Percentiles rank a stretch among this genome's conserved stretches.
Conservation (phyloP, 30 jellyfish, hydroid and myxozoan species). For the Pelagia noctiluca region DNA sequence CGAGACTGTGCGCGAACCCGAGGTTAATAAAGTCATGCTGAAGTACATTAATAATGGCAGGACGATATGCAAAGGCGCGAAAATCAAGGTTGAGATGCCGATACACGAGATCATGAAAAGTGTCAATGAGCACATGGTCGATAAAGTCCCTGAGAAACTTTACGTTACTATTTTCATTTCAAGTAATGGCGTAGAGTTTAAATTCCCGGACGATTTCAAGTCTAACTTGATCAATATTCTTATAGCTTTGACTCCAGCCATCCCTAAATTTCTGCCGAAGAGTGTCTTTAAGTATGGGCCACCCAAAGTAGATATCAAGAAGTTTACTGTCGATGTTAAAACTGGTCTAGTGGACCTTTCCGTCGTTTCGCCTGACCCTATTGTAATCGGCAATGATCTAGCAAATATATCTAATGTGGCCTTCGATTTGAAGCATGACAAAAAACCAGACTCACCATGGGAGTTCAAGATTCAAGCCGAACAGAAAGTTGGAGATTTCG, state of each 20-base stretch:
- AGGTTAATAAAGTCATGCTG: conserved; percentile 47
- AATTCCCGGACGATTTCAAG: conserved; percentile 78
- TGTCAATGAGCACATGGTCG: conserved; percentile 43
- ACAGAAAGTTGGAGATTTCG: conserved; percentile 61
- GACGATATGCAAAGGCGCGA: conserved; percentile 76
- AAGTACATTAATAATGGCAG: conserved; percentile 64
- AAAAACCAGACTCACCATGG: conserved; percentile 69
- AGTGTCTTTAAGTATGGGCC: conserved; percentile 58
- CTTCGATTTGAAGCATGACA: conserved; percentile 68
- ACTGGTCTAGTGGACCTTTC: conserved; percentile 57
- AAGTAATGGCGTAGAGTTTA: conserved; percentile 50
- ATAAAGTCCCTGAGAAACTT: conserved; percentile 78
- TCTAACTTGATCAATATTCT: conserved; percentile 62
- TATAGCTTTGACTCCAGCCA: conserved; percentile 68
- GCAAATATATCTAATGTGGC: conserved; percentile 36
- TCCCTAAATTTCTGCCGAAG: conserved; percentile 67
- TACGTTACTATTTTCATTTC: conserved; percentile 45
- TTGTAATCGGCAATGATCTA: conserved; percentile 64
- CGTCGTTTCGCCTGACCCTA: conserved; percentile 72
- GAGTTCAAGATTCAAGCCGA: conserved; percentile 65
- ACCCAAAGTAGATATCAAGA: conserved; percentile 71
- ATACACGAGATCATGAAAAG: conserved; percentile 61
- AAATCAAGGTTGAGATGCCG: conserved; percentile 75
- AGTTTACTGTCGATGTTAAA: conserved; percentile 69
- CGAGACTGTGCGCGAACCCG: conserved; percentile 57